These are phyloP conservation scores for Gobio occitaniae DNA, from an alignment of 2,797 vertebrate species.

Conservation along the genomic window DNA sequence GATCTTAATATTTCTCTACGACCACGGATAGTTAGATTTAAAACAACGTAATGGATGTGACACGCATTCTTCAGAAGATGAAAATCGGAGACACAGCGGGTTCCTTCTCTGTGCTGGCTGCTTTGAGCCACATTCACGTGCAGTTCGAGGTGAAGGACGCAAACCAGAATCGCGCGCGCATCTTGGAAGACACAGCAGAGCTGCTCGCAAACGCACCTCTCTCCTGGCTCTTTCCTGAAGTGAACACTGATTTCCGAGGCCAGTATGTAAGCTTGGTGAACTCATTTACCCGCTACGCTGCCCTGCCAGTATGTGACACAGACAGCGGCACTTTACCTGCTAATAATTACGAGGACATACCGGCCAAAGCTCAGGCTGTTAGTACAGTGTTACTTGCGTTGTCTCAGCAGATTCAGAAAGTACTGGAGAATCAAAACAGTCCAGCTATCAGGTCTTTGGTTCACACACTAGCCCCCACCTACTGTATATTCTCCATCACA, in stretches of 20 bases:
- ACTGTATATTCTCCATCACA: slow-evolving; percentile 78
- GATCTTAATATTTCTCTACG: neutral
- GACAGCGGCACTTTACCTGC: slow-evolving; percentile 61
- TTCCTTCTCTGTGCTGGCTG: slow-evolving; percentile 4
- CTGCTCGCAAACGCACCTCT: neutral
- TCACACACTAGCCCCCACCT: slow-evolving; percentile 47
- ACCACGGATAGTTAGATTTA: neutral
- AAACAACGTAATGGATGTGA: slow-evolving; percentile 52
- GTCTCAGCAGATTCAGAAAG: slow-evolving; percentile 66
- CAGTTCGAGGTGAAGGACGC: slow-evolving; percentile 24
- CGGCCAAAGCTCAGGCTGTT: slow-evolving; percentile 49
- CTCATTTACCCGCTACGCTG: slow-evolving; percentile 63
- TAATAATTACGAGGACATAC: slow-evolving; percentile 61
- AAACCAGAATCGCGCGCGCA: neutral
- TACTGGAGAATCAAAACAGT: neutral
- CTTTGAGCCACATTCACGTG: slow-evolving; percentile 48
- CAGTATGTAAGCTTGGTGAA: slow-evolving; percentile 62
- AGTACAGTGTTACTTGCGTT: slow-evolving; percentile 69
- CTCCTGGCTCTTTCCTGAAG: slow-evolving; percentile 71
- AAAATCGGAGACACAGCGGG: neutral
- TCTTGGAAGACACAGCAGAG: neutral
- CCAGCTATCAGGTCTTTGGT: slow-evolving; percentile 53
- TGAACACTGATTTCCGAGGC: slow-evolving; percentile 48
- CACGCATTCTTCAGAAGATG: slow-evolving; percentile 44
- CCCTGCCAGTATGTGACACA: slow-evolving; percentile 67